Evolutionary conservation across 2,113 vertebrate species (phyloP).

Genomic region (Leptobrachium ailaonicum): DNA sequence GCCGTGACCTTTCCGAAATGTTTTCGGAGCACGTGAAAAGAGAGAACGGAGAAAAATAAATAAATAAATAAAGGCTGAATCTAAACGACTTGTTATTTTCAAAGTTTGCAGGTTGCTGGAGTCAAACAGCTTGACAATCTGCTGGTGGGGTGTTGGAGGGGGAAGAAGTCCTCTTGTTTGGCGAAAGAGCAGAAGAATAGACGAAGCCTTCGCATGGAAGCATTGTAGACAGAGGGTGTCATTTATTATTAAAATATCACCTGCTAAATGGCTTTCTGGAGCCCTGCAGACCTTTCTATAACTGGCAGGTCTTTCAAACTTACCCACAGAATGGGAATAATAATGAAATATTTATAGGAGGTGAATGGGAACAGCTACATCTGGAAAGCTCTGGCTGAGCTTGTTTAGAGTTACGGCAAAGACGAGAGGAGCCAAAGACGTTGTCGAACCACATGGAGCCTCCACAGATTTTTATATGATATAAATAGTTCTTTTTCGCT

Average conservation of each 20-base stretch:
- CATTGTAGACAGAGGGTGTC: background rate
- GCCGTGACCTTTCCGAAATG: conserved; percentile 36
- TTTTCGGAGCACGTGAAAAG: conserved; percentile 38
- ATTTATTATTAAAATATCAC: background rate
- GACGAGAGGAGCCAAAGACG: no score
- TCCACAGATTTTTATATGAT: no score
- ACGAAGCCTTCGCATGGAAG: background rate
- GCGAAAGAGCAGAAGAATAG: background rate
- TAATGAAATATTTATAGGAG: background rate
- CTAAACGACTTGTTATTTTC: conserved; percentile 46
- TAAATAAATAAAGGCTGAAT: conserved; percentile 35
- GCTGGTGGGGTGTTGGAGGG: background rate
- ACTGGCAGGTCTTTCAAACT: background rate
- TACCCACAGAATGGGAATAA: background rate
- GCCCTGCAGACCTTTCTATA: background rate
- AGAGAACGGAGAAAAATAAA: background rate
- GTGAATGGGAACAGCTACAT: background rate
- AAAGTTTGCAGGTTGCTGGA: conserved; percentile 26
- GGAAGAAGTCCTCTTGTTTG: background rate
- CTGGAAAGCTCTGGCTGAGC: no score
- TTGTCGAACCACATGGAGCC: no score
- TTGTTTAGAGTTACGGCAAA: no score
- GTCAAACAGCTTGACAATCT: conserved; percentile 3
- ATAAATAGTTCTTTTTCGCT: no score
- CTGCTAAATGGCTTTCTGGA: background rate